Percentiles rank a stretch among this genome's conserved stretches.
Evolutionary conservation across 2,113 vertebrate species (phyloP).

Genomic region (Peromyscus polionotus): DNA sequence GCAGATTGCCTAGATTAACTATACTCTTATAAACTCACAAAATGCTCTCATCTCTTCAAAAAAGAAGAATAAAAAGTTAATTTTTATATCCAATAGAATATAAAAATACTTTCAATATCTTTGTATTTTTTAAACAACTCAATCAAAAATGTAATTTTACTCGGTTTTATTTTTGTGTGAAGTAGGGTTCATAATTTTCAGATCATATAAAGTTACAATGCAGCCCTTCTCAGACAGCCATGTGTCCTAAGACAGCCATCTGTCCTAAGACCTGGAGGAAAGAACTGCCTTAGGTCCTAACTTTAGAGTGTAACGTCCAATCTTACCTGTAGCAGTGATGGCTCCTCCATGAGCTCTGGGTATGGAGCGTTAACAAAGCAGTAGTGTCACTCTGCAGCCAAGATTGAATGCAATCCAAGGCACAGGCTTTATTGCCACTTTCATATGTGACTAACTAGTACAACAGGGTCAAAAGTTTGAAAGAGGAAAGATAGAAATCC

Average conservation of each 20-base stretch:
- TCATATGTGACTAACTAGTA: neutral
- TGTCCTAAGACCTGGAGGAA: neutral
- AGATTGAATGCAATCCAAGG: neutral
- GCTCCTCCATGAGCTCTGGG: neutral
- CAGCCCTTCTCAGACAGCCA: neutral
- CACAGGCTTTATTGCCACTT: neutral
- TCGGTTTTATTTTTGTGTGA: neutral
- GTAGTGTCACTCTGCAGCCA: neutral
- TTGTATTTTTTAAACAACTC: neutral
- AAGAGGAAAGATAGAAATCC: neutral
- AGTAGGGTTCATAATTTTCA: neutral
- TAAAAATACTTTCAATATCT: neutral
- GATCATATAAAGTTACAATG: too few relatives aligned
- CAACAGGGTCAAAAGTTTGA: neutral
- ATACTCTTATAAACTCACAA: neutral
- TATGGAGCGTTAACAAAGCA: neutral
- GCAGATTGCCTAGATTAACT: neutral
- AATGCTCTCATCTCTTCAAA: slow-evolving; percentile 2
- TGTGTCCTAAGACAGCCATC: too few relatives aligned
- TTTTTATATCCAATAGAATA: neutral
- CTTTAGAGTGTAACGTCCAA: neutral
- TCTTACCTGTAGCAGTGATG: neutral
- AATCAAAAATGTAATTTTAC: neutral
- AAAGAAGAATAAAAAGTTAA: neutral
- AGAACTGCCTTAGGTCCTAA: neutral